Base-by-base conservation (phyloP, 2,888 invertebrate genomes). In the Phytoseiulus persimilis region DNA sequence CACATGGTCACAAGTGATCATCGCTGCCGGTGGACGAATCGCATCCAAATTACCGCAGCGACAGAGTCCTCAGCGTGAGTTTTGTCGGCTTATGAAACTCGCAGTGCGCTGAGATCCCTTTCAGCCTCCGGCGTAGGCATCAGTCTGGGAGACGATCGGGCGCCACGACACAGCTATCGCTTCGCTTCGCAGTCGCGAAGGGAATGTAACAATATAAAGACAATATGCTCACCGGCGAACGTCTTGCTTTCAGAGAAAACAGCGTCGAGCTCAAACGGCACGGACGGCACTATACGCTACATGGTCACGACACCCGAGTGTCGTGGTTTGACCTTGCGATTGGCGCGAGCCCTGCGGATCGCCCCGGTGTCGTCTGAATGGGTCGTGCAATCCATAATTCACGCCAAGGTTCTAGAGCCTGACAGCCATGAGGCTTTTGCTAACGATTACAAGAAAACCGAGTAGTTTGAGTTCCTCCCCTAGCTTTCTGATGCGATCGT, bases 381-480 rank as follows among this genome's bases (percentile, higher is more conserved):
- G 87, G 87, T 87, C 23, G 87, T 87, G n/a, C 87, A 87, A 33
- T 87, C 87, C 28, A 87, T 87, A n/a, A 87, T 87, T 32, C 87
- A 87, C 33, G 87, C 87, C 87, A 87, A 33, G 23, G 87, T 87
- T 31, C 87, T 87, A 2, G 87, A 87, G 33, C 39, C 87, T 11
- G 87, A 32, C 33, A 45, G 31, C 39, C 87, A 87, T 87, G 39
- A 33, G 6, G 32, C 87, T 11, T 87, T 87, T 31, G 87, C 87
- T 11, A n/a, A 87, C 33, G 87, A 87, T 45, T 87, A 39, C 87
- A 87, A 87, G 18, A 87, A 87, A 33, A 45, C 32, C 87, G n/a
- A 87, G 11, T 65, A 65, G 65, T 65, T 65, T 2, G 11, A 65
- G 65, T 65, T 65, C 65, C 65, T 65, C 65, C 5, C 2, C 18